Conservation (phyloP, 30 jellyfish, hydroid and myxozoan species). For the Nemopilema nomurai region DNA sequence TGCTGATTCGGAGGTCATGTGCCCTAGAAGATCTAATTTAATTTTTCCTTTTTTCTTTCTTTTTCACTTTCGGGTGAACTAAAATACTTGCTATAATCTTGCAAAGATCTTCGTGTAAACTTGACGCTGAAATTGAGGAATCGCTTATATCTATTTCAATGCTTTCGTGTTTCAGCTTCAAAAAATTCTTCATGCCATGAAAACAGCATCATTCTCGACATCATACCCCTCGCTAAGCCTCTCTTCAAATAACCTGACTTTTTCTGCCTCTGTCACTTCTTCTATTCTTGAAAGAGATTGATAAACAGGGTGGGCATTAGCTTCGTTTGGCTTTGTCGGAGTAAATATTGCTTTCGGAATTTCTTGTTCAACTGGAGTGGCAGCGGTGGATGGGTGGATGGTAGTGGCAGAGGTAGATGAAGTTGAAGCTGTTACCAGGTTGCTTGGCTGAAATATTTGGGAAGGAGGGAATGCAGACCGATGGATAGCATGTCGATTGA, state of each 20-base stretch:
- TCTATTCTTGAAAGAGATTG: constrained; percentile 18
- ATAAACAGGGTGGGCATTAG: not conserved
- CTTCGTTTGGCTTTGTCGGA: constrained; percentile 20
- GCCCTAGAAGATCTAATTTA: constrained; percentile 4
- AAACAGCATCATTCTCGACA: constrained; percentile 34
- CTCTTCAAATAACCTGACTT: constrained; percentile 9
- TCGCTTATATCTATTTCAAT: constrained; percentile 18
- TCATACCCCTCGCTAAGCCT: constrained; percentile 36
- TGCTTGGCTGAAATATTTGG: constrained; percentile 4
- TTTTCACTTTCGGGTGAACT: not conserved
- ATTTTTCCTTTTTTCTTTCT: not conserved
- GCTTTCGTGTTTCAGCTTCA: not conserved
- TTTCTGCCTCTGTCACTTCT: not conserved
- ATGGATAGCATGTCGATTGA: constrained; percentile 43
- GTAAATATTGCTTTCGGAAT: not conserved
- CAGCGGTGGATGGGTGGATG: not conserved
- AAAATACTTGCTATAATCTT: constrained; percentile 2
- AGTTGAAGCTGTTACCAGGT: not conserved
- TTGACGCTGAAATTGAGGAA: constrained; percentile 2
- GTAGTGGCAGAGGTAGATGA: not conserved
- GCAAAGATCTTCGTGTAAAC: constrained; percentile 18
- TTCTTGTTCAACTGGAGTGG: not conserved
- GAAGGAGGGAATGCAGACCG: constrained; percentile 34
- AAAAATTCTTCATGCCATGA: constrained; percentile 29
- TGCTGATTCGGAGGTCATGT: constrained; percentile 7